A percentile compares a stretch with the other conserved stretches of the same genome.
phyloP scores from a whole-genome alignment of 2,797 vertebrate genomes.

The Zenarchopterus dispar region DNA sequence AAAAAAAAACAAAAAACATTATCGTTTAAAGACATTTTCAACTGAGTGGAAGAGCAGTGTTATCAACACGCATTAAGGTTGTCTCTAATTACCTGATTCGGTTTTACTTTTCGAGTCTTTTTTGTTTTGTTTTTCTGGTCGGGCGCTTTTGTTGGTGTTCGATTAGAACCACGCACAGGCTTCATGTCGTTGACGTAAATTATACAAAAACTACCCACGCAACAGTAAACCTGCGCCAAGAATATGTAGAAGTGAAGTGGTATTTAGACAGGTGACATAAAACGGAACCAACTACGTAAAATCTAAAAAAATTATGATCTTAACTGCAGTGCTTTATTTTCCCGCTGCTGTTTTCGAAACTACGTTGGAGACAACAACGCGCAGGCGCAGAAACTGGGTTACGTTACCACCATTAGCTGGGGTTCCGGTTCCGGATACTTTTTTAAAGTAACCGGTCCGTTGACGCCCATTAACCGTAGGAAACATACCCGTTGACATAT shows the following conservation, averaged over 20 bases:
- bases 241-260: too few species aligned
- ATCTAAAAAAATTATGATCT: neutral
- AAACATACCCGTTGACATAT: fast-evolving
- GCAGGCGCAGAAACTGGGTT: constrained; percentile 24
- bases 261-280: neutral
- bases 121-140: constrained; percentile 14
- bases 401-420: too few species aligned
- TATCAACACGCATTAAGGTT: neutral
- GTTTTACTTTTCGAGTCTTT: neutral
- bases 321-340: neutral
- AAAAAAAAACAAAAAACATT: constrained; percentile 6
- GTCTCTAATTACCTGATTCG: constrained; percentile 34
- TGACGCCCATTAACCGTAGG: too few species aligned
- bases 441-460: too few species aligned
- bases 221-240: neutral
- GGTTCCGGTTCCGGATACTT: too few species aligned
- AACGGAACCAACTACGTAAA: neutral
- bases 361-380: neutral
- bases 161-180: constrained; percentile 66
- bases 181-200: constrained; percentile 44
- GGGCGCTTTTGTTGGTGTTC: constrained; percentile 55
- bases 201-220: neutral
- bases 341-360: constrained; percentile 50
- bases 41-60: neutral
- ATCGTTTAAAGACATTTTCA: neutral